These are phyloP conservation scores for Mesoligia furuncula DNA, from an alignment of 2,888 invertebrate genomes.

Conservation along the genomic window DNA sequence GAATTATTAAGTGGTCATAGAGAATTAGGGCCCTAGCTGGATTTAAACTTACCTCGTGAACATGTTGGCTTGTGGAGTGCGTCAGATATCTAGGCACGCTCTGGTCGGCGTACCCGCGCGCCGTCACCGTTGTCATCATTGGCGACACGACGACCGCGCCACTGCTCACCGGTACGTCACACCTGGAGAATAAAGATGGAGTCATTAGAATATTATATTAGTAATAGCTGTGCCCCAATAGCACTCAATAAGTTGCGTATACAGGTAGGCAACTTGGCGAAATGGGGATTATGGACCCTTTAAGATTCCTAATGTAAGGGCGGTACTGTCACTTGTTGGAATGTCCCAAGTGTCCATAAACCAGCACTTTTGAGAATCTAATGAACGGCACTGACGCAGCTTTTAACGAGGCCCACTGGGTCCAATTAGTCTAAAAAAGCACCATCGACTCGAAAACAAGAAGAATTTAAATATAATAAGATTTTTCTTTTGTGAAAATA, in stretches of 20 bases:
- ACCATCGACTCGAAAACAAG: not conserved
- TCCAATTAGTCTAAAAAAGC: not conserved
- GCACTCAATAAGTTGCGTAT: no score
- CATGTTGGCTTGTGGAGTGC: conserved; percentile 81
- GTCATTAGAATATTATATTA: not conserved
- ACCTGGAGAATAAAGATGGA: conserved; percentile 61
- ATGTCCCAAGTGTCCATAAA: no score
- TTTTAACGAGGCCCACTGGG: not conserved
- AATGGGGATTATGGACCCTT: not conserved
- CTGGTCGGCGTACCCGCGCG: conserved; percentile 84
- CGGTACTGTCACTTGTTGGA: no score
- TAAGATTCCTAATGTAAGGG: no score
- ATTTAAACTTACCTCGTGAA: conserved; percentile 83
- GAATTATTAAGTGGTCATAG: not conserved
- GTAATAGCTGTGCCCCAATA: no score
- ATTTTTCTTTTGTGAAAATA: not conserved
- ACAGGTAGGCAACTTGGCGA: not conserved
- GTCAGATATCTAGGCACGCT: conserved; percentile 82
- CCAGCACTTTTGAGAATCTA: no score
- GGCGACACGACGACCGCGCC: conserved; percentile 73
- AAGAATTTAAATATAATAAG: not conserved
- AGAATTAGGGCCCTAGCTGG: not conserved
- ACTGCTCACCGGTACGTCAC: conserved; percentile 67
- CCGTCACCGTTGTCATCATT: conserved; percentile 87
- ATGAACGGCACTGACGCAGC: not conserved